Evolutionary conservation across 92 coral and sea anemone species (phyloP).

Genomic region (Epizoanthus fatuus): DNA sequence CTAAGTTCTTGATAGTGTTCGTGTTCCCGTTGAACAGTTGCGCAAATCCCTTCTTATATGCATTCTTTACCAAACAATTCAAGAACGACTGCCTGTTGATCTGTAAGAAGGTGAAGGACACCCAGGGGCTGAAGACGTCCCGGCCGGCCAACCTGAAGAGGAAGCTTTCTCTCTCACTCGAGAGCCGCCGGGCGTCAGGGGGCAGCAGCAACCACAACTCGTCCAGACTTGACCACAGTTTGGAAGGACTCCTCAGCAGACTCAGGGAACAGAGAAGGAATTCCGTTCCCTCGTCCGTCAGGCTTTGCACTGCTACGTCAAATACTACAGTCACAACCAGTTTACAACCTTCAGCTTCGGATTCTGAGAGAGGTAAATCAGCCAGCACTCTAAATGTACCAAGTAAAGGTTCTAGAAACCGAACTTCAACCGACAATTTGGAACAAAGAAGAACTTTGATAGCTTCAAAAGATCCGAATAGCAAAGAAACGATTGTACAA

Average conservation of each 20-base stretch:
- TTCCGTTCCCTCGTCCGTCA: conserved; percentile 59
- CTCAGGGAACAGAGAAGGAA: conserved; percentile 52
- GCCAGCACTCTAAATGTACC: background rate
- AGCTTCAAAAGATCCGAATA: conserved; percentile 2
- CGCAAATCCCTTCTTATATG: conserved; percentile 96
- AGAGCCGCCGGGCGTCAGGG: conserved; percentile 7
- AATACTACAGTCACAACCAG: conserved; percentile 8
- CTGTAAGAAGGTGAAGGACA: conserved; percentile 86
- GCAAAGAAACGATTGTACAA: background rate
- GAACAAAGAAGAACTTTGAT: conserved; percentile 23
- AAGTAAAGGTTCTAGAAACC: background rate
- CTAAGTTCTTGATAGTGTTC: conserved; percentile 91
- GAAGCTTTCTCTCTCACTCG: conserved; percentile 27
- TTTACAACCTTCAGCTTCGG: conserved; percentile 34
- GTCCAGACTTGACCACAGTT: conserved; percentile 5
- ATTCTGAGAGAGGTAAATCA: conserved; percentile 10
- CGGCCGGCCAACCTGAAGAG: conserved; percentile 15
- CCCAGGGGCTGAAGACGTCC: conserved; percentile 18
- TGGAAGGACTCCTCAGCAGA: conserved; percentile 16
- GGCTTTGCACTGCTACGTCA: conserved; percentile 20
- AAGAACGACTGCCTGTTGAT: conserved; percentile 88
- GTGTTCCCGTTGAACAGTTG: conserved; percentile 97
- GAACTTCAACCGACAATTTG: conserved; percentile 14
- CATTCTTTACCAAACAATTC: conserved; percentile 93
- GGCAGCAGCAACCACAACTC: conserved; percentile 29